Evolutionary conservation across 2,888 invertebrate species (phyloP), one percentile per base, ranked within the genome.

Genomic region (Oxytorus armatus): DNA sequence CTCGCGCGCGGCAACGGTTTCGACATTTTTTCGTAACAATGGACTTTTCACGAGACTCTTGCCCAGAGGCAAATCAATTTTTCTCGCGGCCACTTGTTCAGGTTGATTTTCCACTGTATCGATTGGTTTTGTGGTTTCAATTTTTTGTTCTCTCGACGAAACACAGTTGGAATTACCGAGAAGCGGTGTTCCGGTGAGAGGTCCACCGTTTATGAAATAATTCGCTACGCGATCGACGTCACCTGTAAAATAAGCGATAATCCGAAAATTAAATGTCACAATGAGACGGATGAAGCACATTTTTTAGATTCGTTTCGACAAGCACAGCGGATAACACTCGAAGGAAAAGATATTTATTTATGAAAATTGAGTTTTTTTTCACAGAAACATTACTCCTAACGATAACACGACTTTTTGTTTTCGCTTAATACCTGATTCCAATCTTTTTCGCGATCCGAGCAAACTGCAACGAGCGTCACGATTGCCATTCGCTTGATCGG

Each of bases 141-240:
- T n/a, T n/a, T n/a, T n/a, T n/a, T n/a, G n/a, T n/a, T n/a, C n/a
- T n/a, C n/a, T n/a, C n/a, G 16, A 14, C 14, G 16, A 47, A 47
- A 47, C 29, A 29, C 5, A 3, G 29, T 29, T 61, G 11, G 61
- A 11, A 18, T n/a, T 51, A 39, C 68, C 77, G 1, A 83, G 36
- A 11, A 82, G 21, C 25, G 77, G 59, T 21, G 65, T 21, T 23
- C 86, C 87, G 33, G 73, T 70, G 10, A 73, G 25, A 3, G 88
- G 87, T 10, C 90, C 90, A 42, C 85, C 87, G 16, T 79, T 82
- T 66, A 87, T 75, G 74, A 90, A 90, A 79, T 90, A 90, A 16
- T 85, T 85, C 5, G 88, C 87, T 16, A 90, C 83, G 51, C 84
- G 85, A 55, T 89, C 84, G 21, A 86, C 86, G 83, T 89, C 87